Percentiles rank a stretch among this genome's conserved stretches.
Evolutionary conservation across 2,113 vertebrate species (phyloP).

Genomic region (Sinocyclocheilus maitianheensis): DNA sequence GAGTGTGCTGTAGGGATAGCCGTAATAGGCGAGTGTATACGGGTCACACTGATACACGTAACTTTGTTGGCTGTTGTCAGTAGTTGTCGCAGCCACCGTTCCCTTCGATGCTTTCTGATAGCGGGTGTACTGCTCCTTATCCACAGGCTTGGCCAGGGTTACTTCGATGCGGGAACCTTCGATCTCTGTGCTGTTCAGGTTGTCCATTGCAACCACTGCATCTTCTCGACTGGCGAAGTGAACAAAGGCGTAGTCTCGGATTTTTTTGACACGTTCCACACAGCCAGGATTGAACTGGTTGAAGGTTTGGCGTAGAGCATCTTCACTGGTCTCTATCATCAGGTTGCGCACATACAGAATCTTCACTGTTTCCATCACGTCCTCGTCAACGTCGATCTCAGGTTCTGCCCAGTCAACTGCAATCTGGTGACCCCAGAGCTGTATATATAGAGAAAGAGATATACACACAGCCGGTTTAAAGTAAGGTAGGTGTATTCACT

Average conservation of each 20-base stretch:
- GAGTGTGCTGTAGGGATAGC: slow-evolving; percentile 94
- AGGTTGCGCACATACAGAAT: slow-evolving; percentile 98
- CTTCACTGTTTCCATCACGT: slow-evolving; percentile 98
- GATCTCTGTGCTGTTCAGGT: slow-evolving; percentile 91
- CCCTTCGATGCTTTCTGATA: slow-evolving; percentile 96
- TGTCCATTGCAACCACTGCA: slow-evolving; percentile 92
- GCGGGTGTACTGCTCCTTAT: slow-evolving; percentile 97
- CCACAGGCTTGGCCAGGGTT: slow-evolving; percentile 95
- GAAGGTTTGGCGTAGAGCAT: slow-evolving; percentile 90
- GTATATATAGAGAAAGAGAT: slow-evolving; percentile 53
- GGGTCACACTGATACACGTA: slow-evolving; percentile 97
- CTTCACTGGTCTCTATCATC: slow-evolving; percentile 98
- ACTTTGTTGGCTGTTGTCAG: slow-evolving; percentile 79
- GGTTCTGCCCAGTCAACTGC: slow-evolving; percentile 99
- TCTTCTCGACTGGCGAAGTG: slow-evolving; percentile 95
- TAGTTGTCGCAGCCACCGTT: slow-evolving; percentile 59
- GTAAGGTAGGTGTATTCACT: background rate
- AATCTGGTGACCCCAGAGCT: slow-evolving; percentile 98
- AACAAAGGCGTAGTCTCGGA: slow-evolving; percentile 96
- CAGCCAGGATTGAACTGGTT: slow-evolving; percentile 95
- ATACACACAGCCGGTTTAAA: background rate
- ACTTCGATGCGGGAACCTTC: slow-evolving; percentile 97
- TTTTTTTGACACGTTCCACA: slow-evolving; percentile 97
- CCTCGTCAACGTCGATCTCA: slow-evolving; percentile 97
- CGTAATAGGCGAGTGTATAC: slow-evolving; percentile 92